Evolutionary conservation across 2,888 invertebrate genomes (phyloP), one percentile per base, ranked within the genome.

Genomic region (Auanema freiburgensis): DNA sequence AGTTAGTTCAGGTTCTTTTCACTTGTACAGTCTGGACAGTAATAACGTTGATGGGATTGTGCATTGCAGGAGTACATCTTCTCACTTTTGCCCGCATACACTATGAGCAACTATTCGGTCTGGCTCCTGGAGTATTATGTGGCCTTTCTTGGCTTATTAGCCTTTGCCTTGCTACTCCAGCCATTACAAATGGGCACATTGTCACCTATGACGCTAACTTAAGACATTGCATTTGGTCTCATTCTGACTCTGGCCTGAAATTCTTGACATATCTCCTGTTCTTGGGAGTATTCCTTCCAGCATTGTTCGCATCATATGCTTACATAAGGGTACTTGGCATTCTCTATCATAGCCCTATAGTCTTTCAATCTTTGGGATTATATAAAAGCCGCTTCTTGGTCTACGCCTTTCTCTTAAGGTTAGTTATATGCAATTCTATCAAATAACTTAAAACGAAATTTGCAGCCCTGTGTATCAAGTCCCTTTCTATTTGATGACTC

Each of bases 81-180:
- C 68, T 83, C 14, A 83, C 83, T 5, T 83, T 83, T 61, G 83
- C 83, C 6, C 74, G 83, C 8, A 83, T 83, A 54, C 83, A 83
- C 69, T 83, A 83, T 71, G 83, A 83, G 18, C 83, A 83, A 65
- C 69, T 83, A 18, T 83, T 83, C 67, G 83, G 83, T 16, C 68
- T 83, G 4, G 71, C 72, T 8, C 83, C 83, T 0, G 67, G 68
- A 2, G 69, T 75, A 59, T 64, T 83, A 23, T 83, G 83, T 63
- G 65, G 65, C 18, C 71, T 83, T 18, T 72, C 79, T 6, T 83
- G 83, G 83, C 67, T 80, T 21, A 79, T 82, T 42, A 81, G 78
- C 8, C 71, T 77, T 52, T 69, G 78, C 11, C 68, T 83, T 23
- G 76, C 83, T 4, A 76, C 83, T 44, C 83, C 83, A 1, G 76